These are phyloP conservation scores for Augochlorella aurata DNA, from an alignment of 2,888 invertebrate genomes.

Conservation along the genomic window DNA sequence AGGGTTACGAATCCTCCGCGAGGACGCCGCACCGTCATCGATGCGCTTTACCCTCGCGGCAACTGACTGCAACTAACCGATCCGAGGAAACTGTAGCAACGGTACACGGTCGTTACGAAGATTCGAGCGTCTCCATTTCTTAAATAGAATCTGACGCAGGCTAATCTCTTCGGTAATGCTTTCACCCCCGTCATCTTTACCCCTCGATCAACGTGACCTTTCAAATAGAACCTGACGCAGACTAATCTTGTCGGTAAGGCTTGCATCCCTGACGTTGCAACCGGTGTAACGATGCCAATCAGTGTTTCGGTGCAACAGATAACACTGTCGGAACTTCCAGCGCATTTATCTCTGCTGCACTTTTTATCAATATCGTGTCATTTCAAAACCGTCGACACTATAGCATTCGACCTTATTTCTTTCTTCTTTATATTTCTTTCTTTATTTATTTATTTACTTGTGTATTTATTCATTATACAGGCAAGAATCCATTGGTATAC, in stretches of 20 bases:
- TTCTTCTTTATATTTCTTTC: too few species aligned
- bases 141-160: not conserved
- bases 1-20: conserved; percentile 46
- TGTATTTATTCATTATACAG: too few species aligned
- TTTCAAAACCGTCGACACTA: too few species aligned
- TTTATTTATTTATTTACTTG: too few species aligned
- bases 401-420: too few species aligned
- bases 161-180: not conserved
- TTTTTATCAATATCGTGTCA: too few species aligned
- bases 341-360: not conserved
- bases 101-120: too few species aligned
- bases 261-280: not conserved
- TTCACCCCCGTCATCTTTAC: not conserved
- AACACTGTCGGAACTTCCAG: not conserved
- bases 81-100: not conserved
- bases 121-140: not conserved
- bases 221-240: not conserved
- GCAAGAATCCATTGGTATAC: too few species aligned
- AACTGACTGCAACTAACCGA: not conserved
- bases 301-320: not conserved
- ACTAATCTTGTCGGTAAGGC: not conserved
- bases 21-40: conserved; percentile 28
- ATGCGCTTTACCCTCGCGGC: not conserved
- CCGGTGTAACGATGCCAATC: not conserved
- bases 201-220: too few species aligned